These are phyloP conservation scores for Chloropsis cyanopogon DNA, from an alignment of 2,113 vertebrate species.

Conservation along the genomic window DNA sequence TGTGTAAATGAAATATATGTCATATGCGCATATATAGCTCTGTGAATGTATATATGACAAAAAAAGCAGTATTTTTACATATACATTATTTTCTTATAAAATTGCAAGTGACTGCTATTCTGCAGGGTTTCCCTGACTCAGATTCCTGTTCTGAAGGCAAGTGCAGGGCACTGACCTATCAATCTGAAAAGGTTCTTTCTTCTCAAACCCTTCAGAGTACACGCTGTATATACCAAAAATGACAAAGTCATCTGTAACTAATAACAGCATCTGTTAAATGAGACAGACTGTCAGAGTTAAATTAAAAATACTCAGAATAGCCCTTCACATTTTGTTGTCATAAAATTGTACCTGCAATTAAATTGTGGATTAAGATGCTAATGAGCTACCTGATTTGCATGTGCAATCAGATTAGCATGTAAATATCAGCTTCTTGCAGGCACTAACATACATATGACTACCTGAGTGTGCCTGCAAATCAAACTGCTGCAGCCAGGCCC, in stretches of 20 bases:
- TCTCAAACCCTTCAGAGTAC: neutral
- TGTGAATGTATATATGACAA: neutral
- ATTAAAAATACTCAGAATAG: conserved; percentile 60
- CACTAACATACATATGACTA: conserved; percentile 49
- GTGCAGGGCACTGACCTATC: neutral
- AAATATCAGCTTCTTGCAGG: conserved; percentile 52
- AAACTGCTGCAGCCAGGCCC: conserved; percentile 1
- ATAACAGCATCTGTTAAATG: conserved; percentile 52
- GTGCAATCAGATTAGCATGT: conserved; percentile 65
- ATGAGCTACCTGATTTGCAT: conserved; percentile 63
- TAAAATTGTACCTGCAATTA: conserved; percentile 66
- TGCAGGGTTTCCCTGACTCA: neutral
- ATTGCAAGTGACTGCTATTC: neutral
- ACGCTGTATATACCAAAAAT: neutral
- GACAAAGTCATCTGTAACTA: conserved; percentile 58
- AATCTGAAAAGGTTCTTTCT: neutral
- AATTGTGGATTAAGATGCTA: conserved; percentile 67
- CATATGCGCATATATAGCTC: neutral
- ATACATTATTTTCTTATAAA: neutral
- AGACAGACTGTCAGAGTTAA: conserved; percentile 44
- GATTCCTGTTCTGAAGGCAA: neutral
- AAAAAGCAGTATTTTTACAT: neutral
- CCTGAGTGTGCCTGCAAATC: conserved; percentile 52
- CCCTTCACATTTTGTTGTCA: conserved; percentile 60
- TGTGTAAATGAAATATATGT: neutral